These are phyloP conservation scores for Notodromas monacha DNA, from an alignment of 2,888 invertebrate species.

Conservation along the genomic window DNA sequence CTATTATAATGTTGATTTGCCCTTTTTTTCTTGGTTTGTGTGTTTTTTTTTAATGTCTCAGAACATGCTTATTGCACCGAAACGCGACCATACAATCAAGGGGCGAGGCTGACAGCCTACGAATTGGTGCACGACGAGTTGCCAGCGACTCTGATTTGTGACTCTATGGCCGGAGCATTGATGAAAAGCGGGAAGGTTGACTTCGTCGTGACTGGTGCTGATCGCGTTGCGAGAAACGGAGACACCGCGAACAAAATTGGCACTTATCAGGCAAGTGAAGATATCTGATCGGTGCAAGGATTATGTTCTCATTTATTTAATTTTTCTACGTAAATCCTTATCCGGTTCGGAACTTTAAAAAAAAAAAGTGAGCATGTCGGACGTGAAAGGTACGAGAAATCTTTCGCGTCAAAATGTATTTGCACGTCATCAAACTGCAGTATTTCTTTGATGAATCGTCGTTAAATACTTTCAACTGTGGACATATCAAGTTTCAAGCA, in stretches of 20 bases:
- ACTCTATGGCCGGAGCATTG: slow-evolving; percentile 71
- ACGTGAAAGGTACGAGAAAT: too few species aligned
- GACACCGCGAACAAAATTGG: slow-evolving; percentile 98
- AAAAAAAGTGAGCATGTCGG: too few species aligned
- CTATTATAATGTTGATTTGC: too few species aligned
- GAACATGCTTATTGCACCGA: slow-evolving; percentile 81
- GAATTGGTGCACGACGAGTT: slow-evolving; percentile 72
- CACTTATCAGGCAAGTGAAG: slow-evolving; percentile 34
- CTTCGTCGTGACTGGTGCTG: slow-evolving; percentile 89
- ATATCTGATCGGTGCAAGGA: slow-evolving; percentile 1
- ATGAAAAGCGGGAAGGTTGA: slow-evolving; percentile 49
- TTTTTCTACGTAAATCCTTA: slow-evolving; percentile 1
- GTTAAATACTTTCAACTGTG: too few species aligned
- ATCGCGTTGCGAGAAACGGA: slow-evolving; percentile 76
- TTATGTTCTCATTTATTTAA: slow-evolving; percentile 1
- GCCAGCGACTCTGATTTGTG: slow-evolving; percentile 67
- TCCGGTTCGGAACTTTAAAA: too few species aligned
- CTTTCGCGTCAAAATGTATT: too few species aligned
- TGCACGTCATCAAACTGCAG: too few species aligned
- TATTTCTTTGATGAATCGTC: too few species aligned
- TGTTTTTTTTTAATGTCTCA: slow-evolving; percentile 16
- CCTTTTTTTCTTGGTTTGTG: too few species aligned
- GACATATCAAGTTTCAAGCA: too few species aligned
- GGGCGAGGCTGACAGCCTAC: slow-evolving; percentile 72
- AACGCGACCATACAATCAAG: slow-evolving; percentile 92